These are phyloP conservation scores for Lepidostoma basale DNA, from an alignment of 1,140 invertebrate species.

Conservation along the genomic window DNA sequence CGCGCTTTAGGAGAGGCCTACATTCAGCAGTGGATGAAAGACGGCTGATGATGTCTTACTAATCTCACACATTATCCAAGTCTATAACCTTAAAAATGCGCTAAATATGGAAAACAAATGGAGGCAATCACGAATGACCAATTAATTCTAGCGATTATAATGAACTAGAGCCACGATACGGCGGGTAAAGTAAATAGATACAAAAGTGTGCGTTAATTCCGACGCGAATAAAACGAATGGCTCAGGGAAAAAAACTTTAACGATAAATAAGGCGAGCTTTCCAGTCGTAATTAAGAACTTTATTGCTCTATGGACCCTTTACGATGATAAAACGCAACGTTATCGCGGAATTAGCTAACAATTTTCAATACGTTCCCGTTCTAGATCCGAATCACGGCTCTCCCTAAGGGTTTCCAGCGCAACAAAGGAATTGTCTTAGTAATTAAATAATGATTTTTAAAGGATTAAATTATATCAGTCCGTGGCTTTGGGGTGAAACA, in stretches of 20 bases:
- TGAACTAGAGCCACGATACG: neutral
- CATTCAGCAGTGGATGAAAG: too few species aligned
- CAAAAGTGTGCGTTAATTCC: constrained; percentile 24
- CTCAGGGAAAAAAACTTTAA: constrained; percentile 31
- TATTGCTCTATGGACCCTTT: constrained; percentile 30
- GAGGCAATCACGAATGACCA: constrained; percentile 18
- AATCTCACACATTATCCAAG: too few species aligned
- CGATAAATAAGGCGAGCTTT: constrained; percentile 40
- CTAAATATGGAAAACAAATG: too few species aligned
- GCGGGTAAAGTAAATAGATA: constrained; percentile 15
- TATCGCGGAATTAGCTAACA: constrained; percentile 40
- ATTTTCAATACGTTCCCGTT: constrained; percentile 35
- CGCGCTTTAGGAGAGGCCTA: too few species aligned
- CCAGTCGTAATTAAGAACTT: constrained; percentile 44
- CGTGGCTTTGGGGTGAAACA: too few species aligned
- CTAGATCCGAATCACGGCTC: constrained; percentile 1
- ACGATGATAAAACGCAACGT: constrained; percentile 36
- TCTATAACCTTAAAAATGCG: too few species aligned
- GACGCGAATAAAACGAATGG: constrained; percentile 18
- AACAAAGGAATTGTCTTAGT: neutral
- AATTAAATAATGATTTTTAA: too few species aligned
- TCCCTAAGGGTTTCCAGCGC: neutral
- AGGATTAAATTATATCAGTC: too few species aligned
- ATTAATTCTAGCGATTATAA: constrained; percentile 24
- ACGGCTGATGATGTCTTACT: too few species aligned